Conservation (phyloP, 1,140 invertebrate genomes). For the Eriosoma lanigerum region DNA sequence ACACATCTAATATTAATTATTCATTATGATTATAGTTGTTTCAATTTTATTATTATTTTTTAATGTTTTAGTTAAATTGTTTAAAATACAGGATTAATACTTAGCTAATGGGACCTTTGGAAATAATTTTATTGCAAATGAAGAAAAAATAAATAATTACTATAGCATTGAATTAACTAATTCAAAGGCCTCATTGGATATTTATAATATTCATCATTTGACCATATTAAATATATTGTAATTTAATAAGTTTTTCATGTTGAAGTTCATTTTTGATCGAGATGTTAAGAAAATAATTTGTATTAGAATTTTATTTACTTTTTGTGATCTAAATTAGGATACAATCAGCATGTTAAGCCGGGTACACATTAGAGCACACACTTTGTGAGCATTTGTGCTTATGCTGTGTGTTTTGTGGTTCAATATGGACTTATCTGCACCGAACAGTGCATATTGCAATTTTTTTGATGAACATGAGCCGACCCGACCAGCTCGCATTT, state of each 20-base stretch:
- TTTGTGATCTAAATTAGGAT: slow-evolving; percentile 46
- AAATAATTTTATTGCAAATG: not conserved
- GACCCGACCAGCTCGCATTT: too few species aligned
- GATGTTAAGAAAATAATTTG: slow-evolving; percentile 33
- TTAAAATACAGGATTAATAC: slow-evolving; percentile 36
- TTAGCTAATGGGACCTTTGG: slow-evolving; percentile 13
- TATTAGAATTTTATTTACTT: slow-evolving; percentile 45
- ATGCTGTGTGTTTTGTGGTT: too few species aligned
- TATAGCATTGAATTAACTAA: slow-evolving; percentile 16
- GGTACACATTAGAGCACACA: too few species aligned
- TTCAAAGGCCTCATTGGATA: slow-evolving; percentile 30
- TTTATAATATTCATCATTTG: slow-evolving; percentile 37
- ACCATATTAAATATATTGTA: slow-evolving; percentile 31
- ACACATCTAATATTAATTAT: slow-evolving; percentile 30
- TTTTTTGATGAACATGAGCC: too few species aligned
- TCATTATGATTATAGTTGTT: slow-evolving; percentile 41
- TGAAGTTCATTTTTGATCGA: slow-evolving; percentile 19
- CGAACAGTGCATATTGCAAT: too few species aligned
- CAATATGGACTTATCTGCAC: too few species aligned
- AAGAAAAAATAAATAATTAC: slow-evolving; percentile 2
- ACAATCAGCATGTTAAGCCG: slow-evolving; percentile 47
- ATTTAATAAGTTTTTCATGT: slow-evolving; percentile 40
- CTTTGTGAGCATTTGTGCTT: too few species aligned
- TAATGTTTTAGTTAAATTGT: slow-evolving; percentile 40
- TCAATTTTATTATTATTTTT: slow-evolving; percentile 26